Percentiles rank a stretch among this genome's conserved stretches.
Conservation (phyloP, 2,797 vertebrate genomes). For the Eulemur rubriventer region DNA sequence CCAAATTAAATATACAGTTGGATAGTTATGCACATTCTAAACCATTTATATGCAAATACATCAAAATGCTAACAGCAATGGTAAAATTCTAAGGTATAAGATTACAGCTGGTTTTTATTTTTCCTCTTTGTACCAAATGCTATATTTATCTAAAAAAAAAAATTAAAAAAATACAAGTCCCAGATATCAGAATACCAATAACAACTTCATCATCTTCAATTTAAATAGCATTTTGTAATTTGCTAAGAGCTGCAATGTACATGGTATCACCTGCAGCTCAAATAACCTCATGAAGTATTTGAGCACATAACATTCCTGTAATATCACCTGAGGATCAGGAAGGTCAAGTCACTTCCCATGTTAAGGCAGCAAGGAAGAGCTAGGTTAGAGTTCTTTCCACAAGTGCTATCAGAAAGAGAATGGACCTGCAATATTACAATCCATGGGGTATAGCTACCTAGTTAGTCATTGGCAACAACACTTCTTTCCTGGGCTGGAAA, state of each 20-base stretch:
- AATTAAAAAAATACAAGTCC: background rate
- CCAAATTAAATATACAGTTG: background rate
- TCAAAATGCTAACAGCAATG: background rate
- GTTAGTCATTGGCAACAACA: background rate
- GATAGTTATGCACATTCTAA: background rate
- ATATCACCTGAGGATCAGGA: background rate
- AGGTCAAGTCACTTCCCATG: background rate
- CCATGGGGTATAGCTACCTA: background rate
- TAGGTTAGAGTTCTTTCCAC: background rate
- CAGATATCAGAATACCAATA: background rate
- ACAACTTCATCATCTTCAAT: background rate
- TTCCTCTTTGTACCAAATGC: background rate
- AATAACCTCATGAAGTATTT: background rate
- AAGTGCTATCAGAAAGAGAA: background rate
- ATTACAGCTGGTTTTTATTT: background rate
- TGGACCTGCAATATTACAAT: background rate
- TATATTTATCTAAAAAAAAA: background rate
- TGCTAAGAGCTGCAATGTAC: background rate
- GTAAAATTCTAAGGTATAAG: background rate
- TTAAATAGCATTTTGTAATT: background rate
- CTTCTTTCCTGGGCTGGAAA: background rate
- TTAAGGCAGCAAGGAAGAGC: background rate
- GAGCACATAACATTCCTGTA: background rate
- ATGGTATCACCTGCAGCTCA: background rate
- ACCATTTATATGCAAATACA: background rate